Evolutionary conservation across 2,797 vertebrate species (phyloP).

Genomic region (Petrocephalus sullivani): DNA sequence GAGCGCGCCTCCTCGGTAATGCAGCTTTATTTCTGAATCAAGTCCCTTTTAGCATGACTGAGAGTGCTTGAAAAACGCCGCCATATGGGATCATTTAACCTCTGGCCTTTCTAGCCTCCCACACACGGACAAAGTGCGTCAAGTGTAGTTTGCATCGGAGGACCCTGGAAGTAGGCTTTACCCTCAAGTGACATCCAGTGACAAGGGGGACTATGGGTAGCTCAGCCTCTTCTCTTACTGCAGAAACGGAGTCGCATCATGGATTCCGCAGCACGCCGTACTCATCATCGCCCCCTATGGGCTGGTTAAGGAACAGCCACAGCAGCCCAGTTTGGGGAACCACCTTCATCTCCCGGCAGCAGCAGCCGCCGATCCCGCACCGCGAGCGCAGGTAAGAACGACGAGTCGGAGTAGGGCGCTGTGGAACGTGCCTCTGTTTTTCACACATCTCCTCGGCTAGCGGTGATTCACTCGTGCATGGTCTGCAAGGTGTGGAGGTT

Average conservation of each 20-base stretch:
- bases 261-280: slow-evolving; percentile 77
- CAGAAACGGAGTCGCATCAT: slow-evolving; percentile 91
- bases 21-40: slow-evolving; percentile 8
- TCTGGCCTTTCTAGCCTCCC: background rate
- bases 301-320: slow-evolving; percentile 86
- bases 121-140: background rate
- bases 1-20: slow-evolving; percentile 13
- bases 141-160: background rate
- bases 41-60: slow-evolving; percentile 19
- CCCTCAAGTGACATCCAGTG: slow-evolving; percentile 19
- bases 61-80: slow-evolving; percentile 22
- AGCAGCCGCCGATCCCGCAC: slow-evolving; percentile 72
- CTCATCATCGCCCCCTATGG: slow-evolving; percentile 70
- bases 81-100: background rate
- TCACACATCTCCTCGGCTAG: background rate
- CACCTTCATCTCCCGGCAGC: slow-evolving; percentile 81
- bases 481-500: background rate
- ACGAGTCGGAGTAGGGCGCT: background rate
- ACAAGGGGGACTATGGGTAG: slow-evolving; percentile 80
- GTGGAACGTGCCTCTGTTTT: background rate
- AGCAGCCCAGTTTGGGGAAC: slow-evolving; percentile 82
- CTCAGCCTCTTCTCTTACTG: slow-evolving; percentile 89
- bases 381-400: slow-evolving; percentile 85
- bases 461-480: background rate
- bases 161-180: slow-evolving; percentile 6